phyloP scores from a whole-genome alignment of 2,888 invertebrate species.

The Liodrosophila aerea region DNA sequence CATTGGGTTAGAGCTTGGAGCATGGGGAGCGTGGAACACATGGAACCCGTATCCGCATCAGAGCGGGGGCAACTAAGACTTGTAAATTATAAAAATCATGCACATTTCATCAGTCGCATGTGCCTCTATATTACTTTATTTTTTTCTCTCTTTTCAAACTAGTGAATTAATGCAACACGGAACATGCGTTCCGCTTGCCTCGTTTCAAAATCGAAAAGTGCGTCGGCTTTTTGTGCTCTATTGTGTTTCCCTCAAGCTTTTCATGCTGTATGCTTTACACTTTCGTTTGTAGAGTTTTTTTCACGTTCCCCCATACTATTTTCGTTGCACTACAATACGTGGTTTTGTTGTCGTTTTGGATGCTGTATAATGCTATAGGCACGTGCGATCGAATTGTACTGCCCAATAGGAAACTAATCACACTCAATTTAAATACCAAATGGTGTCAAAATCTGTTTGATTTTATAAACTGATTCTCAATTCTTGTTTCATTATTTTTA shows the following conservation, averaged over 20 bases:
- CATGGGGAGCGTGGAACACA: neutral
- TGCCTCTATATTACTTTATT: conserved; percentile 19
- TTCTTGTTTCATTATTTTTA: too few species aligned
- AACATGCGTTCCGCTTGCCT: conserved; percentile 58
- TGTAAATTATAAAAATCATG: conserved; percentile 69
- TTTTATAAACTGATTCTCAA: too few species aligned
- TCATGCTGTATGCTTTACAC: conserved; percentile 33
- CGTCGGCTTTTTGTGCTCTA: conserved; percentile 43
- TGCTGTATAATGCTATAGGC: conserved; percentile 47
- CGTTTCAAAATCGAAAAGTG: conserved; percentile 68
- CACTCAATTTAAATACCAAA: neutral
- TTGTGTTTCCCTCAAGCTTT: conserved; percentile 43
- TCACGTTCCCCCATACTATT: conserved; percentile 22
- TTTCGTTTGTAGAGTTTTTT: conserved; percentile 51
- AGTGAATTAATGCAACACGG: conserved; percentile 24
- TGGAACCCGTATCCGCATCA: neutral
- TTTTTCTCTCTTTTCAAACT: neutral
- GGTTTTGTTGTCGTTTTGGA: conserved; percentile 25
- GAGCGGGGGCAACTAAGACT: conserved; percentile 3
- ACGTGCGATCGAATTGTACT: conserved; percentile 45
- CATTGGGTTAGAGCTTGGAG: too few species aligned
- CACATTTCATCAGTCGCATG: conserved; percentile 61
- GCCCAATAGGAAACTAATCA: conserved; percentile 57
- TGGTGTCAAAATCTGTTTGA: neutral
- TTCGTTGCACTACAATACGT: conserved; percentile 33